Conservation (phyloP, 1,140 invertebrate species). For the Reticulitermes speratus region DNA sequence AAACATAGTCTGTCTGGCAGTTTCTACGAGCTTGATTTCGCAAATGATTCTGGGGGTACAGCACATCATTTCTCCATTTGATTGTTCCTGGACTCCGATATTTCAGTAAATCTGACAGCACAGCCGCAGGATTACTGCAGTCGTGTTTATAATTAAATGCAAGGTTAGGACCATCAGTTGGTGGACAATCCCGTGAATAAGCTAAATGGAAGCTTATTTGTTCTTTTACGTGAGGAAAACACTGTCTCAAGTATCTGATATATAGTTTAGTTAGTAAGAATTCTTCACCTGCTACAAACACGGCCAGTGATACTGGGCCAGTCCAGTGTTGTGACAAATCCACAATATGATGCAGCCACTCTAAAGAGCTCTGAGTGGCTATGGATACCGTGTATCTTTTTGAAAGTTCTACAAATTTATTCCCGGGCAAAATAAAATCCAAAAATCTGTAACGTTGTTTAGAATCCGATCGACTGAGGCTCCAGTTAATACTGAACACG, state of each 20-base stretch:
- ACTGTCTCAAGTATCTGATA: constrained; percentile 70
- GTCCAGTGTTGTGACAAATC: constrained; percentile 80
- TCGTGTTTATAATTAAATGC: constrained; percentile 46
- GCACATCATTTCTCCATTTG: not conserved
- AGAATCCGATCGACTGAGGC: constrained; percentile 70
- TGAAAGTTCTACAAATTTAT: constrained; percentile 56
- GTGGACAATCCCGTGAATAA: constrained; percentile 54
- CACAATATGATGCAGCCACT: constrained; percentile 72
- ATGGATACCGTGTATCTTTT: constrained; percentile 65
- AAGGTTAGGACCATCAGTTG: constrained; percentile 19
- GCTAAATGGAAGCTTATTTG: constrained; percentile 71
- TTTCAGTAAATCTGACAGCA: not conserved
- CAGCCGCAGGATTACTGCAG: not conserved
- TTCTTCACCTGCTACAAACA: constrained; percentile 71
- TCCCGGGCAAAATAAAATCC: constrained; percentile 69
- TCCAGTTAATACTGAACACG: constrained; percentile 51
- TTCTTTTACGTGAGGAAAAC: constrained; percentile 67
- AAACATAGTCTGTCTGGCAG: constrained; percentile 40
- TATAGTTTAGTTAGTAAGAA: constrained; percentile 51
- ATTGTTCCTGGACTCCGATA: not conserved
- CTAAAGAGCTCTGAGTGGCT: constrained; percentile 81
- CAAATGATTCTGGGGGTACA: constrained; percentile 42
- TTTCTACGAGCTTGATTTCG: constrained; percentile 40
- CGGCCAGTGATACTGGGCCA: constrained; percentile 80
- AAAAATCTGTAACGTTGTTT: constrained; percentile 66